Evolutionary conservation across 1,140 invertebrate species (phyloP), one percentile per base, ranked within the genome.

Genomic region (Asobara japonica): DNA sequence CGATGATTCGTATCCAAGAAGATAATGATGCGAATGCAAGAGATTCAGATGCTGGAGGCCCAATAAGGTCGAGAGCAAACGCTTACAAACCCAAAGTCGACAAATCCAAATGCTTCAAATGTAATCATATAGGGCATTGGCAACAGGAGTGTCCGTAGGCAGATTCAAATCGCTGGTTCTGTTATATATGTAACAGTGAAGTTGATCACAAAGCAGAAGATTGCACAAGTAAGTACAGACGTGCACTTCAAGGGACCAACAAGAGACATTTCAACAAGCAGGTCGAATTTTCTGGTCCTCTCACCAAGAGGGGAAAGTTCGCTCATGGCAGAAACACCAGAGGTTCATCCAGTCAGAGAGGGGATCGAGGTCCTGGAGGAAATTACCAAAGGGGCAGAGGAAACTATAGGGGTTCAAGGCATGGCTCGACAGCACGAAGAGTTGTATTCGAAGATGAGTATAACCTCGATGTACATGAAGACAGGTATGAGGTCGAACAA

Each of bases 391-490:
- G 68, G 66, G 72, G 65, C 2, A 41, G 67, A 70, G 56, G 56
- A 1, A 71, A 41, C 13, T 65, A 36, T 1, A 51, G 69, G 29
- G 68, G 68, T 18, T n/a, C n/a, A n/a, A n/a, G n/a, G n/a, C n/a
- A n/a, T n/a, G n/a, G n/a, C n/a, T n/a, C n/a, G n/a, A 16, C 2
- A 29, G 18, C 30, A 66, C 20, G 25, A 16, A 25, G 41, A 38
- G 38, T 27, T n/a, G 36, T n/a, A 41, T 13, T 8, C 3, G 2
- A 41, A 3, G 10, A 13, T 11, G n/a, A 41, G n/a, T 8, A n/a
- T 41, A 13, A 8, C 10, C 36, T 41, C 10, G n/a, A 41, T 8
- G 36, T 6, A 4, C 10, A n/a, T 13, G 36, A 41, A 41, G n/a
- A 41, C 36, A 41, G n/a, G 36, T 13, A 41, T 2, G 31, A 33